Percentiles rank a stretch among this genome's conserved stretches.
These are phyloP conservation scores for Perca fluviatilis DNA, from an alignment of 2,113 vertebrate species.

Conservation along the genomic window DNA sequence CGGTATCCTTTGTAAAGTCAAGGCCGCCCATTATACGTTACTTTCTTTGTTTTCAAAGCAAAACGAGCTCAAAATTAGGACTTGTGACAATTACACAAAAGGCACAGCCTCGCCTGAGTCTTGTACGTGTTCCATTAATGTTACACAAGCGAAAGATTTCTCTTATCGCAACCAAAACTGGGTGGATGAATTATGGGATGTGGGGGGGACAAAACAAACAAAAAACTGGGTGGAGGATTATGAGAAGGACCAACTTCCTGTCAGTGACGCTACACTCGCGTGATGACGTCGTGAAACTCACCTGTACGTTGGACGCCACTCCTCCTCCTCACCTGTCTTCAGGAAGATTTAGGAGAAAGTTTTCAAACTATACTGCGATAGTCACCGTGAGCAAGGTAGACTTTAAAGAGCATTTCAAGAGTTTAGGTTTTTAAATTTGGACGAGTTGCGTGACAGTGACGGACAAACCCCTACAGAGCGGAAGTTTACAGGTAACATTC, in stretches of 20 bases:
- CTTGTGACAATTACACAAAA: not conserved
- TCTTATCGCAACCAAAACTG: slow-evolving; percentile 13
- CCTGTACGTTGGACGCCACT: slow-evolving; percentile 58
- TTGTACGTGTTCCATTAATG: too few relatives aligned
- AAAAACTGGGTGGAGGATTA: slow-evolving; percentile 15
- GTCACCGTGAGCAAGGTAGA: not conserved
- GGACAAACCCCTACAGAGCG: fast-evolving
- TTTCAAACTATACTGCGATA: not conserved
- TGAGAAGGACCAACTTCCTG: slow-evolving; percentile 12
- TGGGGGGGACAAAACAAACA: too few relatives aligned
- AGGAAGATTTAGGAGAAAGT: slow-evolving; percentile 41
- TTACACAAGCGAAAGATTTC: not conserved
- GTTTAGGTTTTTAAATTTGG: not conserved
- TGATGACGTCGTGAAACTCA: slow-evolving; percentile 76
- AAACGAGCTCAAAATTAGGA: not conserved
- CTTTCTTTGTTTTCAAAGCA: not conserved
- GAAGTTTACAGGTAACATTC: slow-evolving; percentile 52
- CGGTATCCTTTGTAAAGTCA: not conserved
- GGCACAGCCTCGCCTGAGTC: too few relatives aligned
- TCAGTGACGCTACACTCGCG: not conserved
- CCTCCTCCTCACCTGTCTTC: slow-evolving; percentile 62
- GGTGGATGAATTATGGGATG: not conserved
- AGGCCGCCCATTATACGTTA: not conserved
- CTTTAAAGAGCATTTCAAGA: not conserved
- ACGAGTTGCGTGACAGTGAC: not conserved